Evolutionary conservation across 2,113 vertebrate genomes (phyloP).

Genomic region (Apteryx mantelli): DNA sequence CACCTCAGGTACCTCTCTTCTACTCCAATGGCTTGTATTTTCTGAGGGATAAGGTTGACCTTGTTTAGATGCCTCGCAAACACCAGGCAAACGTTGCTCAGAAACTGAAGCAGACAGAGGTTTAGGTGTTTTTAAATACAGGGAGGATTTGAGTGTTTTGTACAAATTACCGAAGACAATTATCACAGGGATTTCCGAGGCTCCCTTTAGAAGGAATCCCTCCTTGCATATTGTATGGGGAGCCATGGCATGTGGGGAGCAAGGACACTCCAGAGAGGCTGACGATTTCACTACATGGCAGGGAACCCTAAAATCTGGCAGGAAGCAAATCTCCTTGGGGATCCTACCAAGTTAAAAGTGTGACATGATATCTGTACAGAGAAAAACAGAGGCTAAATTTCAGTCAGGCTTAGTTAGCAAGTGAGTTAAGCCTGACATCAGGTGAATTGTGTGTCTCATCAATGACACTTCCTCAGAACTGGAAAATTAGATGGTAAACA

Average conservation of each 20-base stretch:
- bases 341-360: neutral
- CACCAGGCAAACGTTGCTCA: neutral
- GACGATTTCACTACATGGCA: neutral
- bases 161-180: neutral
- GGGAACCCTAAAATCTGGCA: neutral
- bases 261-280: neutral
- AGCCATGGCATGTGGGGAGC: neutral
- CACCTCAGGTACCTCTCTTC: neutral
- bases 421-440: neutral
- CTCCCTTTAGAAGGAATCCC: neutral
- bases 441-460: neutral
- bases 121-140: neutral
- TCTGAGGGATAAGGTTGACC: neutral
- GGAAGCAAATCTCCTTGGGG: neutral
- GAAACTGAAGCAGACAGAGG: neutral
- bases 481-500: neutral
- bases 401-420: neutral
- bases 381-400: neutral
- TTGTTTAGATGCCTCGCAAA: neutral
- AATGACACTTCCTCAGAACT: neutral
- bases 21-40: neutral
- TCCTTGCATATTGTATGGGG: neutral
- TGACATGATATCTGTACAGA: neutral
- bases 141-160: neutral
- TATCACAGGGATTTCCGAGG: neutral